Base-by-base conservation (phyloP, 1,140 invertebrate species). In the Bradynema listronoti region DNA sequence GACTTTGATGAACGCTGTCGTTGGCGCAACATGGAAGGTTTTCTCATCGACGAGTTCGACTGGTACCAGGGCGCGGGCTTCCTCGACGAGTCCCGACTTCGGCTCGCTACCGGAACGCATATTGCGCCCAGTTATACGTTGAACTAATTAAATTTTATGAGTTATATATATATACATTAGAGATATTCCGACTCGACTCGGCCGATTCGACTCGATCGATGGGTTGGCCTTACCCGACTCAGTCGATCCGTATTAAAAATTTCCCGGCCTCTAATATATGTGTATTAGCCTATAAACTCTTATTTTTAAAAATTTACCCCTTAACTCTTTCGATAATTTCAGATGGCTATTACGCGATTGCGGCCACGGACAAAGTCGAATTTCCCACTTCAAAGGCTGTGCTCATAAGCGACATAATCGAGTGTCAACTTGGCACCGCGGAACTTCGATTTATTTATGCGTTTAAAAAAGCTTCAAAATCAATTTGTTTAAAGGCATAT, bases 1-100 rank as follows among this genome's bases (percentile, higher is more conserved):
- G 75, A 75, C 33, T 75, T 75, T 43, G 61, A 75, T 61, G 72
- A 65, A 11, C 58, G 52, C n/a, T 77, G 74, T 51, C 56, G 70
- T 34, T 77, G 74, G 74, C 62, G 68, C 16, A 77, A 77, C 53
- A 63, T 77, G 45, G 75, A 77, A 16, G 73, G 73, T 19, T 32
- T 76, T n/a, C 53, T 73, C 19, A 55, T 77, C 1, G 74, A 77
- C 49, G 75, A 78, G 36, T 46, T 77, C 34, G 73, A 78, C 56
- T 77, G 74, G 74, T 75, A 68, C 55, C 72, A 73, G 52, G 72
- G 65, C 22, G 41, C 30, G 22, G 68, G 72, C 9, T 69, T 72
- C 62, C 57, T 77, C 56, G 72, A 74, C 14, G 62, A 67, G 41
- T 56, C 55, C 5, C 29, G 67, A 36, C 51, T 77, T 7, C 58